These are phyloP conservation scores for Mormoops blainvillei DNA, from an alignment of 2,113 vertebrate genomes.

Conservation along the genomic window DNA sequence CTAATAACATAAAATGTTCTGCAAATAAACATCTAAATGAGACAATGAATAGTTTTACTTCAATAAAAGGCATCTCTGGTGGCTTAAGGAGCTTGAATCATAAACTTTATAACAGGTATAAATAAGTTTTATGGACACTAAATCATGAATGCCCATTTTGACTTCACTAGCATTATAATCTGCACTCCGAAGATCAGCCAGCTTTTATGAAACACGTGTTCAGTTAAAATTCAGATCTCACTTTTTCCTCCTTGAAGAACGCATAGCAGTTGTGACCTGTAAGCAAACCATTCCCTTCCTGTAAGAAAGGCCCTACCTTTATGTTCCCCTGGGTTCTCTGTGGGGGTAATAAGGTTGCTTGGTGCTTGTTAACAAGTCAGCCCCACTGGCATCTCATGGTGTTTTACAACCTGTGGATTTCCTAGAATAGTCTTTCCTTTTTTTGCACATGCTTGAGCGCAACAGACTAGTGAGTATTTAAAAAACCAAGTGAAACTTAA, in stretches of 20 bases:
- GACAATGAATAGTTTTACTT: slow-evolving; percentile 48
- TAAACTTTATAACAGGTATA: slow-evolving; percentile 51
- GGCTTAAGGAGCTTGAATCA: slow-evolving; percentile 58
- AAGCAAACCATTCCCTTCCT: neutral
- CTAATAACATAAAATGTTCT: slow-evolving; percentile 53
- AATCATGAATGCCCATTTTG: neutral
- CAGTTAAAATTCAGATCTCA: neutral
- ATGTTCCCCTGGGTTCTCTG: neutral
- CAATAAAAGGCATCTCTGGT: slow-evolving; percentile 33
- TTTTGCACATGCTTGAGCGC: neutral
- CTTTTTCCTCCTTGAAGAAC: neutral
- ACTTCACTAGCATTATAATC: neutral
- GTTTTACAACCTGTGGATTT: neutral
- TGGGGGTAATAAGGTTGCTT: neutral
- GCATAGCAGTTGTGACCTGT: neutral
- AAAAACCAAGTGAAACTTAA: neutral
- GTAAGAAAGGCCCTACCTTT: neutral
- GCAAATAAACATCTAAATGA: slow-evolving; percentile 76
- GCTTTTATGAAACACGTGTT: neutral
- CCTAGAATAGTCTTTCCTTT: neutral
- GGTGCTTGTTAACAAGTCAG: neutral
- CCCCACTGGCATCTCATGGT: neutral
- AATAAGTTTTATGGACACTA: slow-evolving; percentile 33
- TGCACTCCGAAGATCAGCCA: neutral
- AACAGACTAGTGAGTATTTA: neutral